Evolutionary conservation across 2,113 vertebrate genomes (phyloP).

Genomic region (Cebidichthys violaceus): DNA sequence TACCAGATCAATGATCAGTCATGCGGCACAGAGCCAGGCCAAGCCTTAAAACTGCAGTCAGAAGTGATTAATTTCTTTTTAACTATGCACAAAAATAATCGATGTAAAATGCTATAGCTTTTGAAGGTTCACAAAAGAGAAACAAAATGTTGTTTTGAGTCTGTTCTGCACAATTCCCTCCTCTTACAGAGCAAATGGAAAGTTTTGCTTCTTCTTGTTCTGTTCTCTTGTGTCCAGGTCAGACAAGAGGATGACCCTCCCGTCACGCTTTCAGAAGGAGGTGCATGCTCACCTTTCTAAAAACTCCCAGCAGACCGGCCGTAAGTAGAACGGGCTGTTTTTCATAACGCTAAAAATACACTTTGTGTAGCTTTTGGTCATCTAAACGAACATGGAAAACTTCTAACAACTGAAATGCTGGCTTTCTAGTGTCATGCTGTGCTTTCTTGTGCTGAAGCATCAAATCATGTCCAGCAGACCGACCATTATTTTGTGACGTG

Average conservation of each 20-base stretch:
- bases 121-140: neutral
- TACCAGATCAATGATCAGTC: neutral
- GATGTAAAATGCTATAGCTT: neutral
- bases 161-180: neutral
- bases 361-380: neutral
- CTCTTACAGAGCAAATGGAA: neutral
- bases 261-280: slow-evolving; percentile 84
- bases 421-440: neutral
- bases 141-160: neutral
- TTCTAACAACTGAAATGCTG: neutral
- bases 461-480: neutral
- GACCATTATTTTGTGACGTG: neutral
- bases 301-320: slow-evolving; percentile 72
- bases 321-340: slow-evolving; percentile 70
- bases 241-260: slow-evolving; percentile 83
- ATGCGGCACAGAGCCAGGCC: slow-evolving; percentile 2
- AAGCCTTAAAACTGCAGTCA: neutral
- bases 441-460: neutral
- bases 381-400: neutral
- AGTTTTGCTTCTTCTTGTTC: slow-evolving; percentile 8
- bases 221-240: slow-evolving; percentile 65
- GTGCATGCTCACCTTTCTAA: slow-evolving; percentile 82
- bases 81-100: neutral
- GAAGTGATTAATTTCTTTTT: too few species aligned
- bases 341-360: slow-evolving; percentile 23